A percentile compares a stretch with the other conserved stretches of the same genome.
These are phyloP conservation scores for Nycticebus coucang DNA, from an alignment of 2,113 vertebrate genomes.

Conservation along the genomic window DNA sequence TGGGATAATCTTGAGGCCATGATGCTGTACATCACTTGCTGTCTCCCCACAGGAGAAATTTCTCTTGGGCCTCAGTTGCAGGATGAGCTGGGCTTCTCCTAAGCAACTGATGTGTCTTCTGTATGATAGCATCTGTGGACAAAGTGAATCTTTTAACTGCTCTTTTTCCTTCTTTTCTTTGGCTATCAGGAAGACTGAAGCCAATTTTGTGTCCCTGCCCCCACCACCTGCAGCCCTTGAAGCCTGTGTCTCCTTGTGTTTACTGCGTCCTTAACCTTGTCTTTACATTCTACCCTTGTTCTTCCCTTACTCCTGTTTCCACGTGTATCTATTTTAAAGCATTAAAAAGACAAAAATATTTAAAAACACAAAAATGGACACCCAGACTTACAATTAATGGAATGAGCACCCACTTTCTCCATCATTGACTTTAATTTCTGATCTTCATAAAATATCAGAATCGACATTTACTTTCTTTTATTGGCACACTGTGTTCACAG, in stretches of 20 bases:
- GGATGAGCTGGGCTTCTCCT: neutral
- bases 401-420: neutral
- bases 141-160: neutral
- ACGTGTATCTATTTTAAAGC: neutral
- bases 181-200: neutral
- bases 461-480: neutral
- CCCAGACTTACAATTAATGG: neutral
- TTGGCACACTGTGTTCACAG: neutral
- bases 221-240: neutral
- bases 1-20: neutral
- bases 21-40: fast-evolving
- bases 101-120: neutral
- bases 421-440: neutral
- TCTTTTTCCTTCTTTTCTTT: neutral
- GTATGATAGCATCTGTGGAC: neutral
- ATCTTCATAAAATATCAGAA: neutral
- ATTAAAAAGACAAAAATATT: neutral
- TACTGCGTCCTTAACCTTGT: neutral
- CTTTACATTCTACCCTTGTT: neutral
- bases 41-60: neutral
- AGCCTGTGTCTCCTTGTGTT: neutral
- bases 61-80: neutral
- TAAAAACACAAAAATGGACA: neutral
- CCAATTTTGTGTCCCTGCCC: neutral
- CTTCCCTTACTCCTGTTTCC: neutral